phyloP scores from a whole-genome alignment of 2,888 invertebrate genomes.

The Atrina japonica region DNA sequence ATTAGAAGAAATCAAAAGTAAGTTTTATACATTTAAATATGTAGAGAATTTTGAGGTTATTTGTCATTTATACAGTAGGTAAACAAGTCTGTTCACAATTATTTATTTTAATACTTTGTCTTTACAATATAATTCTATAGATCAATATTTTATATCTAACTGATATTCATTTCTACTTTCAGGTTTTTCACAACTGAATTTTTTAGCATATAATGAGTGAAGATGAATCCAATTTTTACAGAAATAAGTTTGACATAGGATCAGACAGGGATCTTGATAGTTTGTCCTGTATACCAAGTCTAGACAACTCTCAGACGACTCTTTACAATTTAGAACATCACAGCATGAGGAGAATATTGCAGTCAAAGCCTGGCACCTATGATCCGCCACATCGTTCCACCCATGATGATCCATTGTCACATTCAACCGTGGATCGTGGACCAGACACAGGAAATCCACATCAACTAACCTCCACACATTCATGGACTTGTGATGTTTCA shows the following conservation, averaged over 20 bases:
- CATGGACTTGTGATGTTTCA: too few relatives aligned
- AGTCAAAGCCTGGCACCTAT: conserved; percentile 42
- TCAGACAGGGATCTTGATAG: conserved; percentile 66
- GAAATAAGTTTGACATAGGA: conserved; percentile 55
- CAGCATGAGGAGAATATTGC: conserved; percentile 24
- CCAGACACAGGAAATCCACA: conserved; percentile 5
- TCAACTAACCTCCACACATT: too few relatives aligned
- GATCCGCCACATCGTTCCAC: conserved; percentile 51
- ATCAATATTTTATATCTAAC: too few relatives aligned
- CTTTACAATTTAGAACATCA: conserved; percentile 30
- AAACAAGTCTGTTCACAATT: too few relatives aligned
- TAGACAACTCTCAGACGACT: conserved; percentile 49
- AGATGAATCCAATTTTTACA: conserved; percentile 30
- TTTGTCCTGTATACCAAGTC: conserved; percentile 53
- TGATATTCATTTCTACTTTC: too few relatives aligned
- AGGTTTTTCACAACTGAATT: too few relatives aligned
- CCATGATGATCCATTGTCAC: conserved; percentile 15
- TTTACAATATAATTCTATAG: too few relatives aligned
- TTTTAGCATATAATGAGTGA: conserved; percentile 38
- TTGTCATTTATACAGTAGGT: too few relatives aligned
- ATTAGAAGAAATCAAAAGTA: too few relatives aligned
- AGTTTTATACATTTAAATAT: too few relatives aligned
- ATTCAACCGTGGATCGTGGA: conserved; percentile 14
- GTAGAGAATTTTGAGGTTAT: too few relatives aligned
- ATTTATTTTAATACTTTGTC: too few relatives aligned